Percentiles rank a stretch among this genome's conserved stretches.
Evolutionary conservation across 2,797 vertebrate species (phyloP).

Genomic region (Acanthiza pusilla): DNA sequence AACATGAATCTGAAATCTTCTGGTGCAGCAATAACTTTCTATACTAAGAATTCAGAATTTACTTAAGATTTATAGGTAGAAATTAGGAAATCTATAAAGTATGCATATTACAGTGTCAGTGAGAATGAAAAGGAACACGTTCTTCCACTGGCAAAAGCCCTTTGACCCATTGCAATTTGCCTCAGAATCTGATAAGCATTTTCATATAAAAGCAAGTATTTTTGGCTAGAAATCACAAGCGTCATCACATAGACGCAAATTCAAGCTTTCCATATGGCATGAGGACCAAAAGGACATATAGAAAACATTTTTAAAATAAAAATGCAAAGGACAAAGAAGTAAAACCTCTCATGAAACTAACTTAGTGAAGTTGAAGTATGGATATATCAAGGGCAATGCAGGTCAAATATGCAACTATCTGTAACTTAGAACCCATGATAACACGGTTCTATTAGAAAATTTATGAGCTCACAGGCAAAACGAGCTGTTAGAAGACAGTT

Average conservation of each 20-base stretch:
- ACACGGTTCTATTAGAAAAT: not conserved
- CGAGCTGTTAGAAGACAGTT: not conserved
- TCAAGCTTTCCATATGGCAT: not conserved
- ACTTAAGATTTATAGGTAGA: not conserved
- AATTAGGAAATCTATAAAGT: not conserved
- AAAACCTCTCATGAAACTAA: not conserved
- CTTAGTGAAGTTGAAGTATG: not conserved
- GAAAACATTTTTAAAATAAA: not conserved
- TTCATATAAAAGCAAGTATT: not conserved
- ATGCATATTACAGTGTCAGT: not conserved
- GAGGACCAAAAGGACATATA: not conserved
- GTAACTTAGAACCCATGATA: not conserved
- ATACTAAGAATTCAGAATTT: not conserved
- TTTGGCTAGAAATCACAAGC: not conserved
- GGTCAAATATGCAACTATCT: not conserved
- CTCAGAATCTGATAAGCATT: not conserved
- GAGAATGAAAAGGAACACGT: not conserved
- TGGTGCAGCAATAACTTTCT: not conserved
- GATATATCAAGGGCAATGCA: not conserved
- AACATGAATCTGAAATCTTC: not conserved
- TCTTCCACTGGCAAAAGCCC: not conserved
- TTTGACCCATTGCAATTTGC: not conserved
- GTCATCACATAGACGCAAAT: not conserved
- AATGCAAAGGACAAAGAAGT: not conserved
- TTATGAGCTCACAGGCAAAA: conserved; percentile 5